Conservation (phyloP, 30 jellyfish, hydroid and myxozoan species). For the Cassiopea andromeda region DNA sequence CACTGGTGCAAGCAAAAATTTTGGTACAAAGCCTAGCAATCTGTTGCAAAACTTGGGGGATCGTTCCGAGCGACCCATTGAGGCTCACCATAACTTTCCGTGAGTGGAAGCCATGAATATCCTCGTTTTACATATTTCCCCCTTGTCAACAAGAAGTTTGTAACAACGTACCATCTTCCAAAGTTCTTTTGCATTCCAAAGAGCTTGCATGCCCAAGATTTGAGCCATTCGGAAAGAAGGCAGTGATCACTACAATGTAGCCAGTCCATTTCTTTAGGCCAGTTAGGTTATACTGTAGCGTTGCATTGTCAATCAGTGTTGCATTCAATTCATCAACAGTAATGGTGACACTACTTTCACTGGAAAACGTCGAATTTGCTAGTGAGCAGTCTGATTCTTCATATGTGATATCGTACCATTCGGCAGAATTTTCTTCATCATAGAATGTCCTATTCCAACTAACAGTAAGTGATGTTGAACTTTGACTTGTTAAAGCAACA, state of each 20-base stretch:
- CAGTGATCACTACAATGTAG: slow-evolving; percentile 32
- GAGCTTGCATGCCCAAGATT: background rate
- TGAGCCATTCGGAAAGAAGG: slow-evolving; percentile 27
- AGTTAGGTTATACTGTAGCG: slow-evolving; percentile 1
- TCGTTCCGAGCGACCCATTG: too few relatives aligned
- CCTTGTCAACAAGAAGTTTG: background rate
- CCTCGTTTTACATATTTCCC: too few relatives aligned
- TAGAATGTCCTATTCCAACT: slow-evolving; percentile 26
- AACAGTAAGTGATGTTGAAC: slow-evolving; percentile 54
- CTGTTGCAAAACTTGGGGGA: too few relatives aligned
- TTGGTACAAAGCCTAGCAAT: too few relatives aligned
- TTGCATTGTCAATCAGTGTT: background rate
- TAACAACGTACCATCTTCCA: slow-evolving; percentile 47
- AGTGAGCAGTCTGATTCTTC: slow-evolving; percentile 13
- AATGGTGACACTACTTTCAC: background rate
- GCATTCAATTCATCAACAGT: background rate
- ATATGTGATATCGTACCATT: slow-evolving; percentile 14
- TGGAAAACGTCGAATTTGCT: background rate
- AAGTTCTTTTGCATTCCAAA: slow-evolving; percentile 16
- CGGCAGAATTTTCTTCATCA: slow-evolving; percentile 3
- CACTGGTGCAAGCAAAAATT: too few relatives aligned
- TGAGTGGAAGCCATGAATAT: too few relatives aligned
- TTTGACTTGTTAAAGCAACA: background rate
- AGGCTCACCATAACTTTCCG: too few relatives aligned
- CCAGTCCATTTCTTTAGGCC: slow-evolving; percentile 47